phyloP scores from a whole-genome alignment of 2,888 invertebrate genomes.

The Ennomos quercinarius region DNA sequence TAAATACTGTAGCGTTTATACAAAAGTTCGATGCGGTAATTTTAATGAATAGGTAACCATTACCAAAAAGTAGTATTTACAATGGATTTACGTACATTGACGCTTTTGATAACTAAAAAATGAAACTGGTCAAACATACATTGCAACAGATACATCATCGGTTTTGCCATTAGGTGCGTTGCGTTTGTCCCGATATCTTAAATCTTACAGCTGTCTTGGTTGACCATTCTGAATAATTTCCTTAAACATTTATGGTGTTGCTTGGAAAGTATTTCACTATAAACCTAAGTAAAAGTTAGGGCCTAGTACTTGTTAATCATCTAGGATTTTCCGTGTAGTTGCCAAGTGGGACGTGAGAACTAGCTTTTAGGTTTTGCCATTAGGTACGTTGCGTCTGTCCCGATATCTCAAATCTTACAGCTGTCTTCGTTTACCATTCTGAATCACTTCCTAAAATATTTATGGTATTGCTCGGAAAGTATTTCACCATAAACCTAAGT shows the following conservation, averaged over 20 bases:
- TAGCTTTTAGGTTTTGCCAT: constrained; percentile 26
- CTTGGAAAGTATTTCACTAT: constrained; percentile 62
- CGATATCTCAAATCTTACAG: constrained; percentile 52
- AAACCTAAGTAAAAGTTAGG: constrained; percentile 33
- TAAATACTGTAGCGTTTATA: no score
- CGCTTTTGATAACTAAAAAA: no score
- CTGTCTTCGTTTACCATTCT: constrained; percentile 42
- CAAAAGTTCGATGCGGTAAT: no score
- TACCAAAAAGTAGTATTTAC: no score
- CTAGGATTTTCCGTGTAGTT: constrained; percentile 49
- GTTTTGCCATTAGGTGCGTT: no score
- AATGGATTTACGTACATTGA: no score
- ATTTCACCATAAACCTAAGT: constrained; percentile 53
- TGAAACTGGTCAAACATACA: no score
- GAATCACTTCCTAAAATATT: constrained; percentile 53
- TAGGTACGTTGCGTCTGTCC: constrained; percentile 24
- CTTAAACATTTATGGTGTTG: constrained; percentile 55
- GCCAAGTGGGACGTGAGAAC: constrained; percentile 38
- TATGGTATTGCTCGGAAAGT: constrained; percentile 58
- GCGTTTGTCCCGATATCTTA: constrained; percentile 37
- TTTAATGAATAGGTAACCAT: no score
- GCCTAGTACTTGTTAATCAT: constrained; percentile 48
- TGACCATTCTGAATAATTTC: constrained; percentile 47
- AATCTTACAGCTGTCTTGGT: constrained; percentile 54
- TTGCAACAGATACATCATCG: no score